Base-by-base conservation (phyloP, 2,888 invertebrate genomes). In the Ochlodes sylvanus region DNA sequence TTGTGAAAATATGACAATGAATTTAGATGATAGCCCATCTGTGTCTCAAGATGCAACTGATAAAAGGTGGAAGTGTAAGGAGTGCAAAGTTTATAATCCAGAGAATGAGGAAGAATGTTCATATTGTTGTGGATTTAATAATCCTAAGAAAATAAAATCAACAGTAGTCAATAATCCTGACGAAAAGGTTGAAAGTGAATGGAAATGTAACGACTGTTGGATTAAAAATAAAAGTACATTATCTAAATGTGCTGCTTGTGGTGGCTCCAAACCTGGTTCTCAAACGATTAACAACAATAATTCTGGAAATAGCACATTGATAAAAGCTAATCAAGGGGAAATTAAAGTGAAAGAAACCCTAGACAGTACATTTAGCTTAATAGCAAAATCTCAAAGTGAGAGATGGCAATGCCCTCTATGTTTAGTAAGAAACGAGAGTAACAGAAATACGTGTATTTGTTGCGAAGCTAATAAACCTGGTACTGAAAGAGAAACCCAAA, bases 401-500 rank as follows among this genome's bases (percentile, higher is more conserved):
- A 85, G 79, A 69, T 92, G 92, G 92, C 87, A 90, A 75, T 92
- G 92, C 71, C 27, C 78, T 1, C 76, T 77, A 71, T 92, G 92
- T 69, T 81, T 91, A 64, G 88, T 88, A 1, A 77, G 76, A 69
- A 92, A 92, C 73, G 82, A 84, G 2, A 79, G 70, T 63, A 76
- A 84, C 47, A 82, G 76, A 73, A 69, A 72, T 1, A 79, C 75
- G 68, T 92, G 92, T 74, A 72, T 78, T 54, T 92, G 92, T 71
- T 92, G 92, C 71, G 90, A 86, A 0, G 73, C 81, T 17, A 80
- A 80, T 6, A 79, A 75, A 64, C 76, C 79, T 15, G 80, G 79
- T 7, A 47, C 66, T 12, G 55, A 42, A 15, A 79, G 75, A 52
- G 75, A 78, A 73, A 54, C 72, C 4, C 75, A 75, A 38, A 76